Evolutionary conservation across 2,888 invertebrate species (phyloP).

Genomic region (Orthosia incerta): DNA sequence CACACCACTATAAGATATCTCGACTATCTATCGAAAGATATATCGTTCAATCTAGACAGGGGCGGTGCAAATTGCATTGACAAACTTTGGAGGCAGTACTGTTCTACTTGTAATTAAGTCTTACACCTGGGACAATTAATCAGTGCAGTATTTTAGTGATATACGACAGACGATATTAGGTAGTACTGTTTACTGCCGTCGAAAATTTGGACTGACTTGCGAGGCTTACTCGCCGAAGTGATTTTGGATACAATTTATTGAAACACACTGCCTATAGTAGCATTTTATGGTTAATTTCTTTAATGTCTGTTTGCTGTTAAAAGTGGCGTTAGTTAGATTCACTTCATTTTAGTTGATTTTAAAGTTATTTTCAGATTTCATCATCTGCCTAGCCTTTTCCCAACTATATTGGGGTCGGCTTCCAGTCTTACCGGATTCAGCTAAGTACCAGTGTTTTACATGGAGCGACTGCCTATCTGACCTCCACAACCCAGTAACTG

Average conservation of each 20-base stretch:
- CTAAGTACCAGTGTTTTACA: no score
- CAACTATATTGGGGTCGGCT: no score
- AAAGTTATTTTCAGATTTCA: no score
- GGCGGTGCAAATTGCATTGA: constrained; percentile 69
- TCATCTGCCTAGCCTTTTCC: no score
- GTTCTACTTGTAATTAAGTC: constrained; percentile 76
- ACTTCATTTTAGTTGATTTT: no score
- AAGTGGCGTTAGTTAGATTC: no score
- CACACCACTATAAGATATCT: constrained; percentile 60
- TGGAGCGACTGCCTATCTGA: no score
- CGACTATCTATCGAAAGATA: constrained; percentile 68
- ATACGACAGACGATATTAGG: constrained; percentile 31
- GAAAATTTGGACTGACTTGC: constrained; percentile 2
- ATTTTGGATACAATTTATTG: background rate
- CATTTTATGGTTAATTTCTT: no score
- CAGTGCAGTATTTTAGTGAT: constrained; percentile 64
- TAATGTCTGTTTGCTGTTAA: no score
- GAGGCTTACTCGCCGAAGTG: background rate
- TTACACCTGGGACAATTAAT: constrained; percentile 83
- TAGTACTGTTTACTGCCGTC: background rate
- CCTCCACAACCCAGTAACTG: no score
- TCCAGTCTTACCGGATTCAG: no score
- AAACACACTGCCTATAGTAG: no score
- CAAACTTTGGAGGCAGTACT: constrained; percentile 68
- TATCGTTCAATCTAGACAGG: constrained; percentile 70